A percentile compares a stretch with the other conserved stretches of the same genome.
These are phyloP conservation scores for Peromyscus nudipes DNA, from an alignment of 2,797 vertebrate species.

Conservation along the genomic window DNA sequence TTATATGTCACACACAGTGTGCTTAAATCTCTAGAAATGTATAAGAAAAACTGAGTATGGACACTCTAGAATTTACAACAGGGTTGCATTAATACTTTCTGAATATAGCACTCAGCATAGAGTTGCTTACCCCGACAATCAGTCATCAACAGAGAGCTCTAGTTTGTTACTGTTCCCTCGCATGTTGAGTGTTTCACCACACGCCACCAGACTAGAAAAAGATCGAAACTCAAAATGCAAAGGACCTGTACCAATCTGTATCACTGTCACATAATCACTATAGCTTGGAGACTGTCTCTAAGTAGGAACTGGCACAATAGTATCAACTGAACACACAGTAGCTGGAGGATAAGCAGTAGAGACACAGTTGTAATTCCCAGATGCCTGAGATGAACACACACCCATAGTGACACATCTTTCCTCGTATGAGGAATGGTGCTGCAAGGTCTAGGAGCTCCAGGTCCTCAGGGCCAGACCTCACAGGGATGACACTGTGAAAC, in stretches of 20 bases:
- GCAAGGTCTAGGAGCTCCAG: constrained; percentile 92
- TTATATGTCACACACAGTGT: neutral
- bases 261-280: neutral
- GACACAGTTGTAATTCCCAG: neutral
- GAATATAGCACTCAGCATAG: neutral
- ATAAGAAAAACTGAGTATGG: neutral
- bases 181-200: neutral
- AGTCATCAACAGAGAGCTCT: neutral
- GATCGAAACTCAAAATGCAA: neutral
- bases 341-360: neutral
- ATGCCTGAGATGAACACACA: constrained; percentile 85
- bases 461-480: constrained; percentile 88
- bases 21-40: neutral
- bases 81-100: neutral
- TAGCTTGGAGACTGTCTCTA: neutral
- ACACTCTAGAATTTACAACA: neutral
- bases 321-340: neutral
- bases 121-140: neutral
- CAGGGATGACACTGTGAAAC: constrained; percentile 93
- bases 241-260: neutral
- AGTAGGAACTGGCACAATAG: neutral
- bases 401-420: constrained; percentile 92
- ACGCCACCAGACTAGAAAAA: neutral
- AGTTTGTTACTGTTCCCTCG: neutral
- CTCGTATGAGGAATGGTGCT: constrained; percentile 94